Evolutionary conservation across 1,140 invertebrate species (phyloP).

Genomic region (Formica exsecta): DNA sequence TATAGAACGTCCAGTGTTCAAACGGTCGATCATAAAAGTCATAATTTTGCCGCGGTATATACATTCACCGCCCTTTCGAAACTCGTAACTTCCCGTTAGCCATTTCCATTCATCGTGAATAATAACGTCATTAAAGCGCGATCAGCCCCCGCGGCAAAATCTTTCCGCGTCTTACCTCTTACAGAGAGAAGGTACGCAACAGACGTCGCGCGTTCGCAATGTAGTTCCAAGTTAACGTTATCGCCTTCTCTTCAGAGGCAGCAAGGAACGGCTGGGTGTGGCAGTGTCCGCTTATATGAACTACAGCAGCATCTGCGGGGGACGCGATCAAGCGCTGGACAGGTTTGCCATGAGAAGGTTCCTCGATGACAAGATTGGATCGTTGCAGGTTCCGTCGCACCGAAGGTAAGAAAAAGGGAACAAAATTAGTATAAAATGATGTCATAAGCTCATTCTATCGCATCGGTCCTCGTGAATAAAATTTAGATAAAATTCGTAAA

Average conservation of each 20-base stretch:
- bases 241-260: constrained; percentile 86
- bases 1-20: constrained; percentile 7
- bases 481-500: constrained; percentile 22
- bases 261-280: constrained; percentile 93
- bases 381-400: constrained; percentile 94
- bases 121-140: constrained; percentile 59
- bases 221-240: constrained; percentile 44
- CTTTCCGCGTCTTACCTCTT: constrained; percentile 35
- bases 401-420: constrained; percentile 89
- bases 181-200: background rate
- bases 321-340: constrained; percentile 95
- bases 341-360: constrained; percentile 96
- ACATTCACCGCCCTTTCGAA: constrained; percentile 39
- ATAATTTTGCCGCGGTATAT: constrained; percentile 40
- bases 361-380: constrained; percentile 94
- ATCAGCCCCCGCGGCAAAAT: constrained; percentile 50
- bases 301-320: constrained; percentile 96
- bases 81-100: constrained; percentile 54
- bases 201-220: constrained; percentile 14
- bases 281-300: constrained; percentile 97
- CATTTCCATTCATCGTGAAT: constrained; percentile 61
- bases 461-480: constrained; percentile 25
- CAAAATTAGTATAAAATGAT: background rate
- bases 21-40: constrained; percentile 43
- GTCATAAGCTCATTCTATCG: too few species aligned